Conservation (phyloP, 2,888 invertebrate species). For the Coronaproctus castanopsis region DNA sequence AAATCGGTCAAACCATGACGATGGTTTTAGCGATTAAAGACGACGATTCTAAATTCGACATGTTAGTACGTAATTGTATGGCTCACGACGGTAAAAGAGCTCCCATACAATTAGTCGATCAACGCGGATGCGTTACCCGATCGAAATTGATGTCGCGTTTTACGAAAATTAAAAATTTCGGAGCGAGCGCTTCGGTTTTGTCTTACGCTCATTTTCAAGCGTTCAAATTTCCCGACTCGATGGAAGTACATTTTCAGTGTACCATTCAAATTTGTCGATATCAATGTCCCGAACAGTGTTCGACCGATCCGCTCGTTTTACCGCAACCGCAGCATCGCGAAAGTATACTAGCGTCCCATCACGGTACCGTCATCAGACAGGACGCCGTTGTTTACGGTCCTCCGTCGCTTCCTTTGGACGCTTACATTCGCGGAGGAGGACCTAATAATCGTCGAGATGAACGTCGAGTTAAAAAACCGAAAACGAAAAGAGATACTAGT, state of each 20-base stretch:
- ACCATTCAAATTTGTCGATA: slow-evolving; percentile 85
- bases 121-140: slow-evolving; percentile 74
- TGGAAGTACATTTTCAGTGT: slow-evolving; percentile 91
- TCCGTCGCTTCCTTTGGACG: slow-evolving; percentile 33
- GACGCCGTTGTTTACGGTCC: slow-evolving; percentile 50
- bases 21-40: slow-evolving; percentile 91
- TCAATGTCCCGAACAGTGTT: slow-evolving; percentile 81
- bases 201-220: slow-evolving; percentile 89
- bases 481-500: slow-evolving; percentile 42
- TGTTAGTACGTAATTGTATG: slow-evolving; percentile 83
- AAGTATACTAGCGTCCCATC: slow-evolving; percentile 35
- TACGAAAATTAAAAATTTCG: slow-evolving; percentile 87
- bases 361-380: slow-evolving; percentile 27
- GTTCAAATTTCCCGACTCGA: slow-evolving; percentile 86
- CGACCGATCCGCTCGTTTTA: slow-evolving; percentile 34
- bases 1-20: slow-evolving; percentile 91
- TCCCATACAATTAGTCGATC: slow-evolving; percentile 80
- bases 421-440: slow-evolving; percentile 37
- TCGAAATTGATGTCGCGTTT: slow-evolving; percentile 84
- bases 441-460: slow-evolving; percentile 59
- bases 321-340: slow-evolving; percentile 23
- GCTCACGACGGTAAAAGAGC: slow-evolving; percentile 86
- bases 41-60: slow-evolving; percentile 84
- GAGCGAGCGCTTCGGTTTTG: slow-evolving; percentile 74
- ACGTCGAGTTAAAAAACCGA: slow-evolving; percentile 59